Percentiles rank a stretch among this genome's conserved stretches.
Evolutionary conservation across 2,888 invertebrate species (phyloP).

Genomic region (Parochlus steinenii): DNA sequence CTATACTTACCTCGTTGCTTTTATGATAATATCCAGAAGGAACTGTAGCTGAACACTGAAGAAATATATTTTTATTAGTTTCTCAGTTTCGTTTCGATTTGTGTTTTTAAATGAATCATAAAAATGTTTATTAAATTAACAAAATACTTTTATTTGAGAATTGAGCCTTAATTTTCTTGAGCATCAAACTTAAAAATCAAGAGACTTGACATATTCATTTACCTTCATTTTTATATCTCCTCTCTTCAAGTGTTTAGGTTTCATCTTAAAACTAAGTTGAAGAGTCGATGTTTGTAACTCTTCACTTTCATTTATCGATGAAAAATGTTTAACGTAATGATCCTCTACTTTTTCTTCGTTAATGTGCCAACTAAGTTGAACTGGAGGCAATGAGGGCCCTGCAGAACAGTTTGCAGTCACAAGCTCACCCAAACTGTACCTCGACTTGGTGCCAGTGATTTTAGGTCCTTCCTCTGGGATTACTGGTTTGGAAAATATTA

Average conservation of each 20-base stretch:
- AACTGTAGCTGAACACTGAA: slow-evolving; percentile 48
- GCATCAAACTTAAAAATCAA: slow-evolving; percentile 3
- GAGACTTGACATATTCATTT: slow-evolving; percentile 11
- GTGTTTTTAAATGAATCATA: too few species aligned
- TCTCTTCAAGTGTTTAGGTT: slow-evolving; percentile 47
- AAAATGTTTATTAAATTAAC: too few species aligned
- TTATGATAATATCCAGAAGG: slow-evolving; percentile 54
- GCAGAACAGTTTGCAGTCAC: slow-evolving; percentile 45
- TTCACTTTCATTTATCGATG: slow-evolving; percentile 36
- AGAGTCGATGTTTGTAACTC: slow-evolving; percentile 49
- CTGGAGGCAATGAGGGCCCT: slow-evolving; percentile 41
- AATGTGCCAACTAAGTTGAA: slow-evolving; percentile 40
- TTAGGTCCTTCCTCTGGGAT: slow-evolving; percentile 42
- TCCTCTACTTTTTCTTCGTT: slow-evolving; percentile 37
- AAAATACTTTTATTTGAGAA: too few species aligned
- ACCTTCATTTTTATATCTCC: slow-evolving; percentile 59
- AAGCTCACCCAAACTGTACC: slow-evolving; percentile 41
- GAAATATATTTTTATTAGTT: neutral
- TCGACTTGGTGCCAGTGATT: slow-evolving; percentile 38
- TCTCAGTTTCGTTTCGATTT: too few species aligned
- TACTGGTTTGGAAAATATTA: slow-evolving; percentile 25
- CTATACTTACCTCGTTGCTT: slow-evolving; percentile 59
- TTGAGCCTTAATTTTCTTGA: slow-evolving; percentile 4
- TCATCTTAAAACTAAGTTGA: slow-evolving; percentile 50
- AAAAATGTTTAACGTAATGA: slow-evolving; percentile 32